Evolutionary conservation across 2,797 vertebrate species (phyloP), one percentile per base, ranked within the genome.

Genomic region (Amniataba percoides): DNA sequence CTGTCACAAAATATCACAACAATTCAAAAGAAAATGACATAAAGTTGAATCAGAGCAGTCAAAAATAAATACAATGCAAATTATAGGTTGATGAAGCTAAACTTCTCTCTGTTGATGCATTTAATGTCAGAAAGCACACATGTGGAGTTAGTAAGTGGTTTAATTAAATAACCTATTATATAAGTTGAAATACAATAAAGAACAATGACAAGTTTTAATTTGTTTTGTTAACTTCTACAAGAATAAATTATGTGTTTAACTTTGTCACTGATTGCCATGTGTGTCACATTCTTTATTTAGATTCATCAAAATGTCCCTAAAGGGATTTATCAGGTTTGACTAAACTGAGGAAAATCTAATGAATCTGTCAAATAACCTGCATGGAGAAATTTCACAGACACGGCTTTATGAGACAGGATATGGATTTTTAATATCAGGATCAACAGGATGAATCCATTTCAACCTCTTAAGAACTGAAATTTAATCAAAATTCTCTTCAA

Each of bases 311-410:
- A 61, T n/a, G 3, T 16, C n/a, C 15, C 21, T 40, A 21, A n/a
- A 25, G 27, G 55, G n/a, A 69, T 39, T 55, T 9, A 49, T 55
- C 42, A 27, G 21, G 9, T 46, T 58, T 74, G 45, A 16, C 19
- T 15, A 46, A 23, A 46, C 27, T 31, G 15, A 68, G 7, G 9
- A 15, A 59, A 16, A 45, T 19, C 13, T 61, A 42, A 56, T 52
- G 19, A 58, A 51, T 27, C 51, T 57, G 27, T 74, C 64, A 62
- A 25, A 45, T 3, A 71, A 34, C 15, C 36, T 14, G 39, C 34
- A 18, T n/a, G 21, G 12, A 31, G 27, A 56, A 5, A 4, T 27
- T 51, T 58, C 19, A 49, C 18, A 43, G 34, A 71, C 5, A 18
- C 42, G 39, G 15, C 23, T 11, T 45, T n/a, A 4, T 77, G 52